Evolutionary conservation across 2,888 invertebrate species (phyloP), one percentile per base, ranked within the genome.

Genomic region (Thera obeliscata): DNA sequence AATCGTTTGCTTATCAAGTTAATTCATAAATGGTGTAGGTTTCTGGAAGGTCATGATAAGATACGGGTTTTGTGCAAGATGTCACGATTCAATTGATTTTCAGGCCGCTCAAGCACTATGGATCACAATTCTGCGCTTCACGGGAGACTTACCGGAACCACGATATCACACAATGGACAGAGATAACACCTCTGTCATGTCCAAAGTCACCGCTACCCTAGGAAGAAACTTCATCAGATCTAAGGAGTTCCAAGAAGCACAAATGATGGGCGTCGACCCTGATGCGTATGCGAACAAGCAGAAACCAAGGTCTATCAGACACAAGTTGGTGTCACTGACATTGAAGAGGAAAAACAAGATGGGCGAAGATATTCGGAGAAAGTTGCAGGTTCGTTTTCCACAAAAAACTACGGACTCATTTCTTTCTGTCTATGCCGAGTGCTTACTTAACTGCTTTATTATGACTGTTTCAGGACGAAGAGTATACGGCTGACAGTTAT

Each of bases 181-280:
- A 84, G 99, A 99, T 87, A 99, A 97, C 76, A 99, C 98, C 0
- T 99, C 99, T 0, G 99, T 99, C 0, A 99, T 99, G 99, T 98
- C 98, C 1, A 99, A 99, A 91, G 99, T 99, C 2, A 99, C 99
- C 12, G 99, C 99, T 0, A 99, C 98, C 0, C 94, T 98, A 11
- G 99, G 99, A 0, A 95, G 99, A 46, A 99, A 99, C 90, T 99
- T 99, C 84, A 98, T 98, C 76, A 95, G 98, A 70, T 97, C 97
- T 70, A 97, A 99, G 94, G 99, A 99, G 89, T 98, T 99, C 81
- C 99, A 99, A 88, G 99, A 99, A 88, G 99, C 98, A 7, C 98
- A 98, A 90, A 94, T 98, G 90, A 98, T 98, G 97, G 98, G 98
- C 46, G 94, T 98, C 75, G 97, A 98, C 85, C 96, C 97, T 4